These are phyloP conservation scores for Pocillopora verrucosa DNA, from an alignment of 64 coral and sea anemone genomes.

Conservation along the genomic window DNA sequence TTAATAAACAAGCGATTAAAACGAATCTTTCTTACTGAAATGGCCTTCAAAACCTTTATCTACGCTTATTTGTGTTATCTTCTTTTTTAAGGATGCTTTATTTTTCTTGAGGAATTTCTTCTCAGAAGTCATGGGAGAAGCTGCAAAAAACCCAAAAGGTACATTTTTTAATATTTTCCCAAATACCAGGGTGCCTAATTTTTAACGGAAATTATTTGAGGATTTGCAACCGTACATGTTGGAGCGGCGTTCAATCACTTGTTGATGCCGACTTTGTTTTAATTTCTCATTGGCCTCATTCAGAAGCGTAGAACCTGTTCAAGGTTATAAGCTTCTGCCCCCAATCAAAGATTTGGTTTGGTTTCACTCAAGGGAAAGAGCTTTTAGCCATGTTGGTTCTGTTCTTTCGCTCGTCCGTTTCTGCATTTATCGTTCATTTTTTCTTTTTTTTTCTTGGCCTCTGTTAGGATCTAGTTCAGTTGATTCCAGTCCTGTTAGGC, in stretches of 20 bases:
- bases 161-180: not conserved
- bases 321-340: no score
- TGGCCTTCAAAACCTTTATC: not conserved
- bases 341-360: no score
- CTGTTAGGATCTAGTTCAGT: constrained; percentile 74
- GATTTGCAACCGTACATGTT: no score
- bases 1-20: no score
- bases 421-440: not conserved
- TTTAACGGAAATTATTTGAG: not conserved
- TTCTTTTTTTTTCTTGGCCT: not conserved
- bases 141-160: constrained; percentile 88
- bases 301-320: no score
- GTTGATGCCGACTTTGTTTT: not conserved
- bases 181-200: no score
- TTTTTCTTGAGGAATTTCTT: constrained; percentile 94
- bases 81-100: constrained; percentile 70
- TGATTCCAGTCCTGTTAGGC: constrained; percentile 78
- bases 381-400: no score
- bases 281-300: not conserved
- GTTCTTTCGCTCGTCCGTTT: no score
- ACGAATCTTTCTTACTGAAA: no score
- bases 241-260: no score
- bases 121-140: constrained; percentile 78
- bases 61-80: not conserved
- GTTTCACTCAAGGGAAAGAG: no score